Percentiles rank a stretch among this genome's conserved stretches.
phyloP scores from a whole-genome alignment of 2,888 invertebrate species.

The Heliconius hortense region DNA sequence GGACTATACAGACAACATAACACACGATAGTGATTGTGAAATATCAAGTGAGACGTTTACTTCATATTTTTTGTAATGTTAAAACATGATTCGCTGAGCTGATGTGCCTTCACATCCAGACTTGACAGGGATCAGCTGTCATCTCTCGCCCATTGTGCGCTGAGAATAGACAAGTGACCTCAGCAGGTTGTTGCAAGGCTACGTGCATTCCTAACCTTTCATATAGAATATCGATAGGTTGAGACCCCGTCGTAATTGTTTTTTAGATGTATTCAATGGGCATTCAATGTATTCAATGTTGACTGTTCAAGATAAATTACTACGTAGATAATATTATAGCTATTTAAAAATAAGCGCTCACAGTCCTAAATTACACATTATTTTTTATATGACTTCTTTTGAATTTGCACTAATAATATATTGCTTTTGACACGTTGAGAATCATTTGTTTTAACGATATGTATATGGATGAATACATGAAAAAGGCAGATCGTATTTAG shows the following conservation, averaged over 20 bases:
- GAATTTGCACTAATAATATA: not conserved
- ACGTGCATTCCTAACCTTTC: slow-evolving; percentile 56
- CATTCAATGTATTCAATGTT: slow-evolving; percentile 39
- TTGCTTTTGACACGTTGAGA: not conserved
- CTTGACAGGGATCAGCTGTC: slow-evolving; percentile 63
- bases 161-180: slow-evolving; percentile 66
- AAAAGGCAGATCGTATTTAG: not conserved
- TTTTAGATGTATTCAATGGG: slow-evolving; percentile 41
- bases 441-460: slow-evolving; percentile 2
- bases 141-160: slow-evolving; percentile 69
- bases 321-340: slow-evolving; percentile 21
- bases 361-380: not conserved
- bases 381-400: not conserved
- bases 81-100: slow-evolving; percentile 3
- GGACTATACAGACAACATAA: not conserved
- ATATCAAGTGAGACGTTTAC: slow-evolving; percentile 6
- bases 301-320: slow-evolving; percentile 35
- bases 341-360: slow-evolving; percentile 10
- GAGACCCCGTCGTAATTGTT: slow-evolving; percentile 44
- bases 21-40: not conserved
- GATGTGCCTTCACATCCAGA: slow-evolving; percentile 21
- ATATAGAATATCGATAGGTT: slow-evolving; percentile 53
- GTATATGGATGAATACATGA: not conserved
- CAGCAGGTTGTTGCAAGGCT: slow-evolving; percentile 63
- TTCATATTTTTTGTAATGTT: slow-evolving; percentile 18